These are phyloP conservation scores for Mimumesa dahlbomi DNA, from an alignment of 2,888 invertebrate species.

Conservation along the genomic window DNA sequence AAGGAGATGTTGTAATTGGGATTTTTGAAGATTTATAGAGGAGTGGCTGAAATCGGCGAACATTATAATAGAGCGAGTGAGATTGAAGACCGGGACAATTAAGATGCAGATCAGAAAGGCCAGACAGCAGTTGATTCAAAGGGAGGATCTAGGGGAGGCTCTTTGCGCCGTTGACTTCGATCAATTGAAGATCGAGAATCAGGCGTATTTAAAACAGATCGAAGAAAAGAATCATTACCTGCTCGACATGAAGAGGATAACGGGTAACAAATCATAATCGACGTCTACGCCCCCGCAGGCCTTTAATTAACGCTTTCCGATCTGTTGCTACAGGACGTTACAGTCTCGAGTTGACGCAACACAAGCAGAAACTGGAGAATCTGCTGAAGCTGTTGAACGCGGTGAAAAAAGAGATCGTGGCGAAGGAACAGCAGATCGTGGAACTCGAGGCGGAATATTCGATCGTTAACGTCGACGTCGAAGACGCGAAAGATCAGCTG, in stretches of 20 bases:
- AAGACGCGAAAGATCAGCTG: conserved; percentile 77
- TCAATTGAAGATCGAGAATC: conserved; percentile 84
- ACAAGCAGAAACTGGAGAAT: conserved; percentile 83
- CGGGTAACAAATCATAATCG: conserved; percentile 74
- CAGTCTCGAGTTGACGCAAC: conserved; percentile 82
- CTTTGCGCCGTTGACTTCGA: conserved; percentile 85
- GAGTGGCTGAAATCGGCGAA: conserved; percentile 83
- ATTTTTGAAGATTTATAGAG: conserved; percentile 81
- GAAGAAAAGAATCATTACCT: conserved; percentile 82
- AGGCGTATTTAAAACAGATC: conserved; percentile 81
- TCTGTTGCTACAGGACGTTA: conserved; percentile 74
- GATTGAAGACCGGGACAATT: conserved; percentile 83
- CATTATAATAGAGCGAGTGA: conserved; percentile 83
- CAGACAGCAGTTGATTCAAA: conserved; percentile 82
- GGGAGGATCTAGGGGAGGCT: conserved; percentile 83
- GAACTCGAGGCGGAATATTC: conserved; percentile 80
- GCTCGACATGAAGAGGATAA: conserved; percentile 83
- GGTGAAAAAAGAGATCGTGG: conserved; percentile 79
- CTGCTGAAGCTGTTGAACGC: conserved; percentile 81
- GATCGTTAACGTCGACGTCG: conserved; percentile 79
- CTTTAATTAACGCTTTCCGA: neutral
- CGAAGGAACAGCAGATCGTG: conserved; percentile 79
- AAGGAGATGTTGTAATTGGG: too few relatives aligned
- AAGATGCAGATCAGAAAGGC: conserved; percentile 82
- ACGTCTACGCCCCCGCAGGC: too few relatives aligned